These are phyloP conservation scores for Nesidiocoris tenuis DNA, from an alignment of 2,888 invertebrate species.

Conservation along the genomic window DNA sequence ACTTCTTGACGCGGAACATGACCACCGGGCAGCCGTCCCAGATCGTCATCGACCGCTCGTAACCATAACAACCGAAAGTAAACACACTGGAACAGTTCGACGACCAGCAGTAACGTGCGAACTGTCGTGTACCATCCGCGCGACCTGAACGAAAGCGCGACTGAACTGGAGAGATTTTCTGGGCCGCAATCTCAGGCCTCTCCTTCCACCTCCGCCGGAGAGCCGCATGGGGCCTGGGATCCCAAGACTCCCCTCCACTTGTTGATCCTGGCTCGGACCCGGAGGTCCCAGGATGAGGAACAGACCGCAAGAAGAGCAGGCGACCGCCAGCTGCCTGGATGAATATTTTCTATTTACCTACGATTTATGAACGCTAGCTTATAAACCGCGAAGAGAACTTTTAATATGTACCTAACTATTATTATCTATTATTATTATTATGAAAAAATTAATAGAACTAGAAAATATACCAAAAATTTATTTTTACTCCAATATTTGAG, in stretches of 20 bases:
- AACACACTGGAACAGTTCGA: neutral
- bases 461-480: too few species aligned
- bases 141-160: neutral
- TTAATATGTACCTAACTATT: too few species aligned
- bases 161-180: neutral
- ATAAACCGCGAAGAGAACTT: too few species aligned
- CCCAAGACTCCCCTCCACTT: neutral
- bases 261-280: too few species aligned
- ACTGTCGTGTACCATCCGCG: neutral
- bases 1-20: constrained; percentile 28
- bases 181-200: neutral
- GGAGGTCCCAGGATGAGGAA: too few species aligned
- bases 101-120: neutral
- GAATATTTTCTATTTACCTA: too few species aligned
- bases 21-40: constrained; percentile 16
- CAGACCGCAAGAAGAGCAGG: too few species aligned
- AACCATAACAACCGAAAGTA: neutral
- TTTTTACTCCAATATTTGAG: too few species aligned
- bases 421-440: too few species aligned
- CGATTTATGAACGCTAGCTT: too few species aligned
- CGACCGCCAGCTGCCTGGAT: too few species aligned
- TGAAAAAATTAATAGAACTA: too few species aligned
- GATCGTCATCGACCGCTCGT: constrained; percentile 7
- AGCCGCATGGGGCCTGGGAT: neutral
- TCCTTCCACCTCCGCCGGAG: neutral